Conservation (phyloP, 2,113 vertebrate genomes). For the Formicarius rufipectus region DNA sequence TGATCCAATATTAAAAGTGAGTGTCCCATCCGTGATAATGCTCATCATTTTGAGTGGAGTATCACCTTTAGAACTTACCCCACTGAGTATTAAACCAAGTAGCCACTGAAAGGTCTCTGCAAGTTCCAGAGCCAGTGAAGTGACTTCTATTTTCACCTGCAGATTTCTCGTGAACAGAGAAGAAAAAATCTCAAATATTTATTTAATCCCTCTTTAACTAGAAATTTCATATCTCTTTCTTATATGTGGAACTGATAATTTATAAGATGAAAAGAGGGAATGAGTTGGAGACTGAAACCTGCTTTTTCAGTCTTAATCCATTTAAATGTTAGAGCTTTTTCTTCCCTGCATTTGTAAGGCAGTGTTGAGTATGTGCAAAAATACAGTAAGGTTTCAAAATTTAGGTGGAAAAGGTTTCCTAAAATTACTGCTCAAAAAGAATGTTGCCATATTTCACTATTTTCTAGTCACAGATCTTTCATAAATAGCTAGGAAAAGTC, state of each 20-base stretch:
- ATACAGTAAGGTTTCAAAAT: not conserved
- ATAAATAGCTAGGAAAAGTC: not conserved
- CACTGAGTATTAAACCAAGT: not conserved
- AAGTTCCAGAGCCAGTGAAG: not conserved
- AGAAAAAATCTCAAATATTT: not conserved
- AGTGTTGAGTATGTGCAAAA: not conserved
- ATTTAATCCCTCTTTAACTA: not conserved
- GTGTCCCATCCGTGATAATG: rapidly evolving
- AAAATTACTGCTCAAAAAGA: not conserved
- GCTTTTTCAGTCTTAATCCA: not conserved
- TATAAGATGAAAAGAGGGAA: not conserved
- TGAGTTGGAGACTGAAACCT: not conserved
- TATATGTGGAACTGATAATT: not conserved
- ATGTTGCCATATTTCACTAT: not conserved
- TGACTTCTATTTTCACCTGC: not conserved
- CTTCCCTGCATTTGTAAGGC: not conserved
- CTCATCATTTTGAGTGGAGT: not conserved
- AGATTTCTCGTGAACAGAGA: not conserved
- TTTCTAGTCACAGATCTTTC: not conserved
- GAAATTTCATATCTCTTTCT: not conserved
- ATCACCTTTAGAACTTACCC: not conserved
- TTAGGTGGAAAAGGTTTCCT: not conserved
- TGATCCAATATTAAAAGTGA: not conserved
- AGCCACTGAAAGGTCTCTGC: not conserved
- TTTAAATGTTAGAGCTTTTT: not conserved